Percentiles rank a stretch among this genome's conserved stretches.
Conservation (phyloP, 2,888 invertebrate genomes). For the Apeira syringaria region DNA sequence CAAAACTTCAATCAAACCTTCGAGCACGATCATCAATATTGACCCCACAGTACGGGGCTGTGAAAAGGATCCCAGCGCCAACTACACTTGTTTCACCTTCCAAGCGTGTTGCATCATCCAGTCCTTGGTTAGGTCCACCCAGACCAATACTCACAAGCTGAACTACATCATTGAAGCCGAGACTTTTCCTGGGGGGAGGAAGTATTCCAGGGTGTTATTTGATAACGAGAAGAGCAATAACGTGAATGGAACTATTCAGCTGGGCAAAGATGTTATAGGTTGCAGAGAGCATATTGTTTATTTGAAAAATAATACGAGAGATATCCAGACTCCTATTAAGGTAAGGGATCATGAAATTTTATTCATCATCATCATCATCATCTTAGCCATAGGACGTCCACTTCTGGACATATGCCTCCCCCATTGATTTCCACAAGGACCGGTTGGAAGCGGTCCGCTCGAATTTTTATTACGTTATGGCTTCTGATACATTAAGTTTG, state of each 20-base stretch:
- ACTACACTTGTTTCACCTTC: constrained; percentile 90
- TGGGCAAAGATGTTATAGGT: constrained; percentile 84
- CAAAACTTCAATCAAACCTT: constrained; percentile 87
- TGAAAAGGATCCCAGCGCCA: constrained; percentile 84
- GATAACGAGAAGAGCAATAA: constrained; percentile 84
- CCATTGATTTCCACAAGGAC: too few species aligned
- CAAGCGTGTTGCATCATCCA: constrained; percentile 92
- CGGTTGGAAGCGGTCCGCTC: too few species aligned
- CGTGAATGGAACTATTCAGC: constrained; percentile 84
- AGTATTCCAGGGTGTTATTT: constrained; percentile 93
- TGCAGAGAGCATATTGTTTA: constrained; percentile 93
- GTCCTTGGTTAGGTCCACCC: constrained; percentile 78
- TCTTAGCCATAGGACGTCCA: too few species aligned
- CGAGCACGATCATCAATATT: constrained; percentile 89
- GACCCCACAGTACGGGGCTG: constrained; percentile 92
- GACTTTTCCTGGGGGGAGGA: constrained; percentile 88
- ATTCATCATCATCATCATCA: too few species aligned
- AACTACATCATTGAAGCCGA: constrained; percentile 93
- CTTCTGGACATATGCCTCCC: too few species aligned
- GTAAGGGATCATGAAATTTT: too few species aligned
- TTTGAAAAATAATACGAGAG: constrained; percentile 92
- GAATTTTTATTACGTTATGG: too few species aligned
- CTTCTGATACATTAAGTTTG: too few species aligned
- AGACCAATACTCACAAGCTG: constrained; percentile 81
- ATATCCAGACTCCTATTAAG: constrained; percentile 94